Base-by-base conservation (phyloP, 2,797 vertebrate genomes). In the Syndactyla subalaris region DNA sequence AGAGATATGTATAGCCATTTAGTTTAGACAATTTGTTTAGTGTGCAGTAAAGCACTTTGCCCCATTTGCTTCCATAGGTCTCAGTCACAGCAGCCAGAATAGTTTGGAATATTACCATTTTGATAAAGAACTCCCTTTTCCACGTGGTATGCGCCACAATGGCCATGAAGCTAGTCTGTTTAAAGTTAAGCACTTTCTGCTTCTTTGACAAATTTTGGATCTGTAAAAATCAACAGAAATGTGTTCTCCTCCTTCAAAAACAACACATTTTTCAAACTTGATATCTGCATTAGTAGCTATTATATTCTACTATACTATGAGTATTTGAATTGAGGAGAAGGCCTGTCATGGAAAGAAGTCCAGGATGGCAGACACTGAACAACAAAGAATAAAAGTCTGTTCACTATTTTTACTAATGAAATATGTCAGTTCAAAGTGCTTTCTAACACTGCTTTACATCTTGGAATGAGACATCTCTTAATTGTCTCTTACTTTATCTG, bases 401-500 rank as follows among this genome's bases (percentile, higher is more conserved):
- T 61, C 20, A 30, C 57, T 85, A 10, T 34, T 88, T 86, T 79
- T 83, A 55, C 43, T 84, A 45, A 62, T 79, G 36, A 22, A 93
- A 55, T 72, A 79, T 39, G 27, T 73, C 24, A 5, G 46, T 66
- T 88, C 36, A 59, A 36, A 77, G 46, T 70, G 78, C 23, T 85
- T 30, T 89, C 32, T 71, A 55, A 41, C 17, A 38, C 12, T 61
- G 34, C 48, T 81, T 92, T 93, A 52, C 45, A 18, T 45, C 61
- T 52, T 55, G 18, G 26, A 73, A 75, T 57, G 22, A 73, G 34
- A 55, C 39, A 72, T 58, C 19, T 88, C 38, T 84, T 93, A 85
- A 86, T 38, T 61, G 66, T 78, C 51, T 96, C 41, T 92, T 61
- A 3, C 29, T 94, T 88, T 97, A 97, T 66, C 82, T 85, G 72